Evolutionary conservation across 2,888 invertebrate genomes (phyloP), one percentile per base, ranked within the genome.

Genomic region (Tinea pellionella): DNA sequence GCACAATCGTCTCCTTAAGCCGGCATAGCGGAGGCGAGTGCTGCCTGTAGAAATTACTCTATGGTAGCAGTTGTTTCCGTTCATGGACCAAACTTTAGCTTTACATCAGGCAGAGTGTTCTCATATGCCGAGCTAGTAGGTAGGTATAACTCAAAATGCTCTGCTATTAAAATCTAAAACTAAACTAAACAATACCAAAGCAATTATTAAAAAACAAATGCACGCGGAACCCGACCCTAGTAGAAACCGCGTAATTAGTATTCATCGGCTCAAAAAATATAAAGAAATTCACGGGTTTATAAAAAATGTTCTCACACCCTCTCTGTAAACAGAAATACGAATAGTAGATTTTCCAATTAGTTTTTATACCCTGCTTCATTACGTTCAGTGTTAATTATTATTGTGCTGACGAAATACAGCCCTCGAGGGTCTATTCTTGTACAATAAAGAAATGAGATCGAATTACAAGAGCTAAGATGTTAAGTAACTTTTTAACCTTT

Each of bases 311-410:
- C 41, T 12, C 41, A 2, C 41, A 41, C 47, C n/a, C 15, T 9
- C 47, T 16, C 15, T 24, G 24, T 24, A 18, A 53, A 53, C 53
- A 53, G 18, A 51, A 53, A 24, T 18, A 18, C 53, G 19, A 53
- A 53, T 53, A 53, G 53, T 53, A 53, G 57, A 57, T 57, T 57
- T 55, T 57, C 85, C 84, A 87, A 86, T 87, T 86, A 87, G 85
- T 86, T 86, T 87, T 87, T 84, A 85, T 79, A 73, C 74, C 72
- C 74, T 75, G 84, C 81, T 85, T 84, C 83, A 86, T 87, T 86
- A 85, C 83, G 79, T 75, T 73, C 82, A 78, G 83, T 84, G 84
- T 84, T 86, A 84, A 85, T 85, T 85, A 85, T 85, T 84, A 83
- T 84, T 82, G 83, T 81, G 82, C 80, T 80, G 78, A 81, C 81